A percentile compares a stretch with the other conserved stretches of the same genome.
Conservation (phyloP, 2,888 invertebrate genomes). For the Tromatobia lineatoria region DNA sequence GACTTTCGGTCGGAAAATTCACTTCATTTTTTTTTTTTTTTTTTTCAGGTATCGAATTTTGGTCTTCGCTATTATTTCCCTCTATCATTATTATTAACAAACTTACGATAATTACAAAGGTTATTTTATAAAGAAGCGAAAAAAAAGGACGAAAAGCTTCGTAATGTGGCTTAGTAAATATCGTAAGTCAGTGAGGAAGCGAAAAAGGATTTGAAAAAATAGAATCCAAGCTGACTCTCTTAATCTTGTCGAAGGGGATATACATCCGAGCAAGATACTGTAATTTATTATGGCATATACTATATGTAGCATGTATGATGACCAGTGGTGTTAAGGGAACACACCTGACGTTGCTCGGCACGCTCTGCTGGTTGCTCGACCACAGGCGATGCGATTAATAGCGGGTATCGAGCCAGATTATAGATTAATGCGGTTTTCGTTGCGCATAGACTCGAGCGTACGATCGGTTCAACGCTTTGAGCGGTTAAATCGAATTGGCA, state of each 20-base stretch:
- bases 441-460: neutral
- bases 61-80: no score
- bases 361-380: slow-evolving; percentile 11
- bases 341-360: slow-evolving; percentile 18
- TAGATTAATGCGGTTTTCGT: slow-evolving; percentile 23
- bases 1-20: no score
- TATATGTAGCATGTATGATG: neutral
- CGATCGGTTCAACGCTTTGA: neutral
- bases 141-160: no score
- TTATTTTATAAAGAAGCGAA: no score
- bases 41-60: no score
- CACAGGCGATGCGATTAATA: slow-evolving; percentile 15
- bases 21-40: no score
- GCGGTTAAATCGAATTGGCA: slow-evolving; percentile 2
- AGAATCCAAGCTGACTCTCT: neutral
- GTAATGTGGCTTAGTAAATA: no score
- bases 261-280: neutral
- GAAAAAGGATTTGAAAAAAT: neutral
- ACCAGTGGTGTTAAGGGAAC: slow-evolving; percentile 17
- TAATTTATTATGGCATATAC: neutral
- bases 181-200: no score
- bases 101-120: no score
- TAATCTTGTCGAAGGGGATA: slow-evolving; percentile 5
- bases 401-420: slow-evolving; percentile 19
- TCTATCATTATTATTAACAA: no score